Evolutionary conservation across 2,797 vertebrate genomes (phyloP), one percentile per base, ranked within the genome.

Genomic region (Sebastes steindachneri): DNA sequence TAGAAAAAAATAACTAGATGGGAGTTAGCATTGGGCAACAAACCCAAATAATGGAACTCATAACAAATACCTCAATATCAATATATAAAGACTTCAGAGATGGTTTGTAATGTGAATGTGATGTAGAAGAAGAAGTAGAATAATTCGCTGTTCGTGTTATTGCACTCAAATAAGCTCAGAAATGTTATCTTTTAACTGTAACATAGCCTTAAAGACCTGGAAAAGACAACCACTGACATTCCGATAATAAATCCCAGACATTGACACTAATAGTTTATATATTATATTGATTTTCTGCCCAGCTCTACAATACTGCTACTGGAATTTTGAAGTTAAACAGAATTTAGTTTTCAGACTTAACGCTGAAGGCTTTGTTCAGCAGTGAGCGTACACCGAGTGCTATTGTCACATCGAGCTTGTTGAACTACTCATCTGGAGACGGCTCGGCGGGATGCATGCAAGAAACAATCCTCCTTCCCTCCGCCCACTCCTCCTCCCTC

Each of bases 331-430:
- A 73, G 35, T 74, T 69, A n/a, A 80, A 53, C 54, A 54, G 72
- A 76, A 64, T 21, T n/a, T 70, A 10, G 12, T 72, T 41, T 80
- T 55, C n/a, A 45, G 68, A 60, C 45, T 55, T 37, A 23, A 17
- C 0, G 26, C 69, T 53, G 54, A 15, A 25, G 80, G 58, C 79
- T 85, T 71, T 74, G 63, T 79, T 81, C 2, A 45, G 72, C 4
- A 60, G 64, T 1, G 33, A 73, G 73, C 23, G 25, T 11, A 71
- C 70, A 33, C 48, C 48, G 51, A 41, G 67, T 58, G 23, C 68
- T 45, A 77, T 23, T 77, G 83, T 92, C 86, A 82, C 35, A 68
- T 71, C 11, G 77, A 84, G 86, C 83, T 76, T 63, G 80, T 87
- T 71, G 77, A 82, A 75, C 75, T 55, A 17, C 86, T 85, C 78